A percentile compares a stretch with the other conserved stretches of the same genome.
These are phyloP conservation scores for Stratiomys singularior DNA, from an alignment of 2,888 invertebrate species.

Conservation along the genomic window DNA sequence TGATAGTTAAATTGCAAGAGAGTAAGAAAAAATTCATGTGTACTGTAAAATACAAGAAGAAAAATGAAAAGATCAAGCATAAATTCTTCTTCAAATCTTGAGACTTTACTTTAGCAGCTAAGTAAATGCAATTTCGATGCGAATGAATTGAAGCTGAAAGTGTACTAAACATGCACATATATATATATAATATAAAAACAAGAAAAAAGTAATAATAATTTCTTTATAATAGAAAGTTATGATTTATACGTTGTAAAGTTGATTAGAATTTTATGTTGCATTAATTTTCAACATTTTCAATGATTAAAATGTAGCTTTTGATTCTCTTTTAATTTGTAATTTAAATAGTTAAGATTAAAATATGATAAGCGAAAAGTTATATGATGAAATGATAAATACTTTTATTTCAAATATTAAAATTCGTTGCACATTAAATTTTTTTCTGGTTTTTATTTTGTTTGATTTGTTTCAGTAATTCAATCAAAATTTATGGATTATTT, in stretches of 20 bases:
- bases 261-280: not conserved
- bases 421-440: conserved; percentile 33
- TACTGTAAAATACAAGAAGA: not conserved
- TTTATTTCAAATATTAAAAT: conserved; percentile 37
- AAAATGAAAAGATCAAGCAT: no score
- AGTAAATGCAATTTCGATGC: not conserved
- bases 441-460: conserved; percentile 3
- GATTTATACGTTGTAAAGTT: not conserved
- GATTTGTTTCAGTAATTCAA: not conserved
- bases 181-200: conserved; percentile 3
- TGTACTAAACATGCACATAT: not conserved
- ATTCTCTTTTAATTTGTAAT: conserved; percentile 26
- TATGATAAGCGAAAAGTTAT: not conserved
- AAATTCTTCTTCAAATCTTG: no score
- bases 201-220: not conserved
- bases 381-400: conserved; percentile 16
- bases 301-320: not conserved
- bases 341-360: conserved; percentile 3
- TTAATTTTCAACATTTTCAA: conserved; percentile 21
- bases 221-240: not conserved
- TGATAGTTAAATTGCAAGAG: no score
- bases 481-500: not conserved
- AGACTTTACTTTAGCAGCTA: not conserved
- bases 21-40: no score
- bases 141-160: not conserved